These are phyloP conservation scores for Selene dorsalis DNA, from an alignment of 2,797 vertebrate species.

Conservation along the genomic window DNA sequence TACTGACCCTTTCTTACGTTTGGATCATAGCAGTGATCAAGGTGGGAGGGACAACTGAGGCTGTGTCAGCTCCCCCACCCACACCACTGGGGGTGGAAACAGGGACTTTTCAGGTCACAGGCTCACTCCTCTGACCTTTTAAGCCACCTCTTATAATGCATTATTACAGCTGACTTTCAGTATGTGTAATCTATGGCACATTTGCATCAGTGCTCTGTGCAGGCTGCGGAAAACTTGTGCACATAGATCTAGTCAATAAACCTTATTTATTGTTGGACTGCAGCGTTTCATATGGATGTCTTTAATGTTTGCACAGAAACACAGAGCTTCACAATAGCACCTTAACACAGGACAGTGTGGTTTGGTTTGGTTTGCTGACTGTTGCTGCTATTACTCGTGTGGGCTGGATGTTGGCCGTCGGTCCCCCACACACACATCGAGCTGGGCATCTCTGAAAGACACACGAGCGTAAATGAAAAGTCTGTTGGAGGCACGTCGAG, in stretches of 20 bases:
- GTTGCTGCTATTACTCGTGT: constrained; percentile 2
- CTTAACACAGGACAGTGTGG: background rate
- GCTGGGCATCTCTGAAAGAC: constrained; percentile 1
- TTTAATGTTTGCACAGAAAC: background rate
- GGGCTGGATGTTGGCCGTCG: background rate
- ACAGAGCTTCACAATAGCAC: background rate
- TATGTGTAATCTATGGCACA: background rate
- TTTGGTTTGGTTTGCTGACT: background rate
- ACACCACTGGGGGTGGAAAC: background rate
- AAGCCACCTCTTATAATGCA: background rate
- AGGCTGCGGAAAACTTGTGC: background rate
- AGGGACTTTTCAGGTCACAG: background rate
- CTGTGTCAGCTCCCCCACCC: no score
- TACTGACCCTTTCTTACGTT: no score
- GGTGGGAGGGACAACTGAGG: background rate
- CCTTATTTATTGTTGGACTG: background rate
- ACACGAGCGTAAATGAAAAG: background rate
- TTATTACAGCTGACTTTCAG: background rate
- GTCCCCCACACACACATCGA: background rate
- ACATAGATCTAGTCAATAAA: background rate
- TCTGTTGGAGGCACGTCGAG: constrained; percentile 2
- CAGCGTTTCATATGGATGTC: background rate
- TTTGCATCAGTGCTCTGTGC: background rate
- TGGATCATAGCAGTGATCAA: background rate
- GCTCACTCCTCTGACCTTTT: background rate